Conservation (phyloP, 2,888 invertebrate genomes). For the Argyresthia goedartella region DNA sequence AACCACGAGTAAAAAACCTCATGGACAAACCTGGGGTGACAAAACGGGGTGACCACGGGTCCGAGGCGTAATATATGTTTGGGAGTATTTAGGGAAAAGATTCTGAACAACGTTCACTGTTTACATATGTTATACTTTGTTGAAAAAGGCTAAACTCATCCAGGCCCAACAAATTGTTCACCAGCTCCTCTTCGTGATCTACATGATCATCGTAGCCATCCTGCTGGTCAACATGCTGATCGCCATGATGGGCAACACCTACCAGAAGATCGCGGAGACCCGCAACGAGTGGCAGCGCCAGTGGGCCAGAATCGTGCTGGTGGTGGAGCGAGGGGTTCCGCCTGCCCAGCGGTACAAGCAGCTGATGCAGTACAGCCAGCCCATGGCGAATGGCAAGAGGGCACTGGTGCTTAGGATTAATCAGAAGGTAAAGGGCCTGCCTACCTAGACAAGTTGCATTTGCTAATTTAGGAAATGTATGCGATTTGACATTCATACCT, state of each 20-base stretch:
- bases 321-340: constrained; percentile 96
- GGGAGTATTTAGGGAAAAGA: too few relatives aligned
- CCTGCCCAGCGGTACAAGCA: constrained; percentile 89
- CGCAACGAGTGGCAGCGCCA: constrained; percentile 98
- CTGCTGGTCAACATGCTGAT: constrained; percentile 97
- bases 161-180: constrained; percentile 14
- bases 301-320: constrained; percentile 98
- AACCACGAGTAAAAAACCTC: too few relatives aligned
- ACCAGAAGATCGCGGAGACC: constrained; percentile 97
- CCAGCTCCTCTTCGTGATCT: constrained; percentile 92
- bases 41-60: too few relatives aligned
- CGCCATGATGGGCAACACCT: constrained; percentile 99
- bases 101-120: too few relatives aligned
- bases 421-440: constrained; percentile 76
- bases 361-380: constrained; percentile 92
- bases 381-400: constrained; percentile 89
- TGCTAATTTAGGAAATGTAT: too few relatives aligned
- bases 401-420: constrained; percentile 90
- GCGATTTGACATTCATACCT: too few relatives aligned
- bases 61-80: too few relatives aligned
- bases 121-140: too few relatives aligned
- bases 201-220: constrained; percentile 97
- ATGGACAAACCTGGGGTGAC: too few relatives aligned
- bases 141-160: too few relatives aligned
- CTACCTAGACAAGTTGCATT: background rate